Evolutionary conservation across 2,797 vertebrate genomes (phyloP).

Genomic region (Notamacropus eugenii): DNA sequence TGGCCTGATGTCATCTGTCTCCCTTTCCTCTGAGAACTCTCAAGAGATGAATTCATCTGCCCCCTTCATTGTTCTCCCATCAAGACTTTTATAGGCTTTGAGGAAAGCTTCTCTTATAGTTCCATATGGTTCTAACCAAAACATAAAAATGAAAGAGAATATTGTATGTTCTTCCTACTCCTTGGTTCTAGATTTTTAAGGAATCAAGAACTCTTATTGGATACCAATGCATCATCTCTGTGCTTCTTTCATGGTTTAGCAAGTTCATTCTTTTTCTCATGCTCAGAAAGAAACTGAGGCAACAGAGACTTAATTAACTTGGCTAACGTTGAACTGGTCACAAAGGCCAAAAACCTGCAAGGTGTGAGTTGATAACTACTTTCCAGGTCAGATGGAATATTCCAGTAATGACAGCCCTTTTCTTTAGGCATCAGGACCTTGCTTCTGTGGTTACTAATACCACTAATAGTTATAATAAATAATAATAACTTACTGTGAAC

Average conservation of each 20-base stretch:
- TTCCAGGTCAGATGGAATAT: conserved; percentile 37
- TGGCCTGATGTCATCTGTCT: background rate
- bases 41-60: background rate
- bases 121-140: background rate
- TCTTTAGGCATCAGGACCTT: conserved; percentile 13
- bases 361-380: background rate
- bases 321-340: background rate
- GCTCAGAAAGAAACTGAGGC: background rate
- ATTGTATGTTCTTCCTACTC: background rate
- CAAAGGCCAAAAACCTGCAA: conserved; percentile 4
- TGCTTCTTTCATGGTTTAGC: conserved; percentile 6
- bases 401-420: background rate
- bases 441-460: conserved; percentile 1
- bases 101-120: background rate
- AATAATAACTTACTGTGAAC: background rate
- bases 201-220: background rate
- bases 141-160: background rate
- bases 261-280: conserved; percentile 5
- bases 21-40: background rate
- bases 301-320: conserved; percentile 33
- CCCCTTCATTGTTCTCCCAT: background rate
- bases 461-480: conserved; percentile 1
- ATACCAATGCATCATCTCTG: background rate
- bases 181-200: conserved; percentile 8
- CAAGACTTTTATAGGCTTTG: background rate